phyloP scores from a whole-genome alignment of 2,113 vertebrate species.

The Ceyx melanurus region DNA sequence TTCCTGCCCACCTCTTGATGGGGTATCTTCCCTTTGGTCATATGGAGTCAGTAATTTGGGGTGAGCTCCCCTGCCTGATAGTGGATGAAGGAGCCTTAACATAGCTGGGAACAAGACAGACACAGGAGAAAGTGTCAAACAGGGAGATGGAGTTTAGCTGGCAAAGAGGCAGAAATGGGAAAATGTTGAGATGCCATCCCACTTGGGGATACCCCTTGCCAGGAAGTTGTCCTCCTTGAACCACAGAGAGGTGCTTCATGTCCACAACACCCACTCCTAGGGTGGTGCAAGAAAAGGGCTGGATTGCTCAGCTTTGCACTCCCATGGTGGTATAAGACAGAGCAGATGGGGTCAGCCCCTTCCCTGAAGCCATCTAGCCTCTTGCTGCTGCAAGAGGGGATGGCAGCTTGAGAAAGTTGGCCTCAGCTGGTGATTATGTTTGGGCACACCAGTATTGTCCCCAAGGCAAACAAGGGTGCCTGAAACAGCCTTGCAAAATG shows the following conservation, averaged over 20 bases:
- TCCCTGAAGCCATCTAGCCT: background rate
- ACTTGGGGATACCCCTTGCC: background rate
- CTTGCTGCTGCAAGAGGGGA: background rate
- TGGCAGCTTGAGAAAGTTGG: slow-evolving; percentile 12
- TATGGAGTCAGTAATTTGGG: slow-evolving; percentile 3
- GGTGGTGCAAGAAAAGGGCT: background rate
- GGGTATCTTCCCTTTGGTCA: background rate
- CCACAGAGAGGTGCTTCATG: background rate
- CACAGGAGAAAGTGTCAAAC: background rate
- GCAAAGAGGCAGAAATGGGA: background rate
- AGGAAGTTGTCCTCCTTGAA: background rate
- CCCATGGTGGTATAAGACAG: background rate
- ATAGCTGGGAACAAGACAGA: background rate
- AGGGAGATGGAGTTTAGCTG: background rate
- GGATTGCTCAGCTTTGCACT: background rate
- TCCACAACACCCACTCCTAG: background rate
- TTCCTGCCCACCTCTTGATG: background rate
- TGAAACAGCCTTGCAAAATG: slow-evolving; percentile 49
- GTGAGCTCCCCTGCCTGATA: background rate
- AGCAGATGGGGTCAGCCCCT: background rate
- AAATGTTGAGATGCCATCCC: background rate
- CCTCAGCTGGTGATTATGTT: background rate
- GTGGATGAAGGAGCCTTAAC: background rate
- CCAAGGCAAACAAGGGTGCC: background rate
- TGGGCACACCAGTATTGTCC: background rate